Base-by-base conservation (phyloP, 1,140 invertebrate species). In the Danaus melanippus region DNA sequence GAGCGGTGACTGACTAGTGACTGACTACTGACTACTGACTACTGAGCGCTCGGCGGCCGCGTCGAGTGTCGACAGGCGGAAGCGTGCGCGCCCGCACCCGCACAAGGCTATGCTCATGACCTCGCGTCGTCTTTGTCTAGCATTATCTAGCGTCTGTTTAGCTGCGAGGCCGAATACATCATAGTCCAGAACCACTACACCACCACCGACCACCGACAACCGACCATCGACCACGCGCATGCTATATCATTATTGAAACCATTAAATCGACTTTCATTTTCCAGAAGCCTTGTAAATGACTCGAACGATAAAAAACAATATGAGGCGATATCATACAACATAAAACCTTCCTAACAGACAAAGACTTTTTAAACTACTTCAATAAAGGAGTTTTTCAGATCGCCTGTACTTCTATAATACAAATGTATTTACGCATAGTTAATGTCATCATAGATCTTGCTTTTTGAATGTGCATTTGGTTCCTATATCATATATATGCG, bases 121-220 rank as follows among this genome's bases (percentile, higher is more conserved):
- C 82, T 85, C 82, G 82, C 79, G 50, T 75, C 76, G 79, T 83
- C 82, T 85, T 85, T 85, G 82, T 85, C 82, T 85, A 85, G 76
- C 76, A 69, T 79, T 85, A 85, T 85, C 82, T 85, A 83, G 70
- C 79, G 79, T 84, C 78, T 83, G 78, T 85, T 85, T 82, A 76
- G 78, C 71, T 74, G 75, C 79, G 79, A 84, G 82, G 79, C 77
- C 79, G 71, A 81, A 84, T 82, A 76, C 79, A 84, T 84, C 79
- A 83, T 82, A 82, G 78, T 64, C 48, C 39, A 4, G 12, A 10
- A n/a, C 11, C 21, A 40, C 32, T 9, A 49, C 4, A 40, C 15
- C 39, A 41, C 48, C 32, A 11, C 15, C n/a, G n/a, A n/a, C n/a
- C n/a, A n/a, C n/a, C n/a, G n/a, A n/a, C n/a, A n/a, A 50, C 57